These are phyloP conservation scores for Hyphantria cunea DNA, from an alignment of 1,140 invertebrate species.

Conservation along the genomic window DNA sequence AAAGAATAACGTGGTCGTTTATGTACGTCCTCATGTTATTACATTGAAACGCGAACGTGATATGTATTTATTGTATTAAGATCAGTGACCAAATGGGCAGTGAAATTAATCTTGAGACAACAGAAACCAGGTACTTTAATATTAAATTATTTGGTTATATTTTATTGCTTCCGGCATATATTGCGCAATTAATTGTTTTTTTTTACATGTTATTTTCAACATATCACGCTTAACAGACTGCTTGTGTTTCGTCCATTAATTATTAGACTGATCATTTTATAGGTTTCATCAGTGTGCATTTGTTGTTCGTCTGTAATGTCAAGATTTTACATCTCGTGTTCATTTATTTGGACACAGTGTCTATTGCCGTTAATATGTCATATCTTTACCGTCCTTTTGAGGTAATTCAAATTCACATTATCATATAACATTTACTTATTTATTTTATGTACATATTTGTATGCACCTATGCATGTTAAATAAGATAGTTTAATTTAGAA, in stretches of 20 bases:
- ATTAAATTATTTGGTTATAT: slow-evolving; percentile 11
- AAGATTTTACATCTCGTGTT: slow-evolving; percentile 47
- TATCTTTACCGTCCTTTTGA: slow-evolving; percentile 50
- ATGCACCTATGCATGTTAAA: neutral
- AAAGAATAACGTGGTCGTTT: slow-evolving; percentile 16
- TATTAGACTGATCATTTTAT: slow-evolving; percentile 21
- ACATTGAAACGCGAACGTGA: slow-evolving; percentile 18
- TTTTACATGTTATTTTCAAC: slow-evolving; percentile 13
- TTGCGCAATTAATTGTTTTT: slow-evolving; percentile 40
- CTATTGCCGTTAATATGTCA: slow-evolving; percentile 54
- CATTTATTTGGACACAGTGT: slow-evolving; percentile 55
- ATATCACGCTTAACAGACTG: neutral
- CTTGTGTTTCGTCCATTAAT: neutral
- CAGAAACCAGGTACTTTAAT: slow-evolving; percentile 57
- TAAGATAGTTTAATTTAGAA: too few relatives aligned
- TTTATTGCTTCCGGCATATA: slow-evolving; percentile 16
- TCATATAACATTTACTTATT: slow-evolving; percentile 22
- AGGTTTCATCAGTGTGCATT: slow-evolving; percentile 13
- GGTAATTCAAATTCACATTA: slow-evolving; percentile 45
- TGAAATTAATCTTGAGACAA: slow-evolving; percentile 59
- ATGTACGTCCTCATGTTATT: slow-evolving; percentile 4
- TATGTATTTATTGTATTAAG: slow-evolving; percentile 44
- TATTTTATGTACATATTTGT: slow-evolving; percentile 4
- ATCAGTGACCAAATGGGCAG: slow-evolving; percentile 64
- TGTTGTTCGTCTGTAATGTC: slow-evolving; percentile 46